phyloP scores from a whole-genome alignment of 2,797 vertebrate species.

The Arrhamphus sclerolepis region DNA sequence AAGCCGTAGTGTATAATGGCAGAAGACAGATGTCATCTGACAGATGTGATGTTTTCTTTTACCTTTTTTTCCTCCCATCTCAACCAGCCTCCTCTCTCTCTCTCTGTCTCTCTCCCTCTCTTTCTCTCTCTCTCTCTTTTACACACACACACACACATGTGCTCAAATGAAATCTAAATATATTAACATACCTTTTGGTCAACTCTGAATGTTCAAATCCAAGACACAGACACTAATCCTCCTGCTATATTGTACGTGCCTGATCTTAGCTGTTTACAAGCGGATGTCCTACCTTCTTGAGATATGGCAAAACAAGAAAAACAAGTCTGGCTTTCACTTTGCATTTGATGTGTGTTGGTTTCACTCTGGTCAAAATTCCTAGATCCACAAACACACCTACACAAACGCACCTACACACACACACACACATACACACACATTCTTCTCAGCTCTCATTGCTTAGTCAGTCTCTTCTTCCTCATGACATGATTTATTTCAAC shows the following conservation, averaged over 20 bases:
- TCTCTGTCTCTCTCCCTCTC: not conserved
- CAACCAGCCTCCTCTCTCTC: no score
- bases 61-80: no score
- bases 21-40: constrained; percentile 5
- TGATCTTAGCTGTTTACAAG: constrained; percentile 62
- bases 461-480: constrained; percentile 36
- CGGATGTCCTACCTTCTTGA: constrained; percentile 63
- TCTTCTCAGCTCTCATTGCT: constrained; percentile 23
- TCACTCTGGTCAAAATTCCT: constrained; percentile 34
- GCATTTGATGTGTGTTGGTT: constrained; percentile 42
- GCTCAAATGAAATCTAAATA: constrained; percentile 6
- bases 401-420: not conserved
- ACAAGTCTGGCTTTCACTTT: constrained; percentile 69
- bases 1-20: constrained; percentile 1
- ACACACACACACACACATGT: constrained; percentile 11
- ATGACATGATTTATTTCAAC: constrained; percentile 39
- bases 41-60: constrained; percentile 13
- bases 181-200: constrained; percentile 66
- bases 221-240: constrained; percentile 41
- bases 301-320: constrained; percentile 80
- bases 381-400: constrained; percentile 4
- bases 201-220: constrained; percentile 29
- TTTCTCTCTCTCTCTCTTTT: not conserved
- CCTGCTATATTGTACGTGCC: constrained; percentile 21
- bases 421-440: no score